Conservation (phyloP, 2,113 vertebrate genomes). For the Hippocampus zosterae region DNA sequence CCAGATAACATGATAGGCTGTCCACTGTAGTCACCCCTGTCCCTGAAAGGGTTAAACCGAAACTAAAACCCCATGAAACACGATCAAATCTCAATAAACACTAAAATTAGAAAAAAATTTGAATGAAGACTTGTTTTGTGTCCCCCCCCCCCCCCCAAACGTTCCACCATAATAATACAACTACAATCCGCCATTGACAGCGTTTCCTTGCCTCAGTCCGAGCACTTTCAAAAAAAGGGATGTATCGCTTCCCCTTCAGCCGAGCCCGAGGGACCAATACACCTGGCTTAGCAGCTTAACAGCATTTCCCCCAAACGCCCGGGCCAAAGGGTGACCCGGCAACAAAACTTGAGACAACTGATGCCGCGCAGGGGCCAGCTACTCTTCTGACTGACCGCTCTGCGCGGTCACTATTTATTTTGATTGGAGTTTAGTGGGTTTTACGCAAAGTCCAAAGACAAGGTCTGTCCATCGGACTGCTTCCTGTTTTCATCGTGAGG, state of each 20-base stretch:
- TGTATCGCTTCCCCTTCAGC: conserved; percentile 70
- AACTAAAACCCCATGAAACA: not conserved
- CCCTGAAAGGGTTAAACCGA: not conserved
- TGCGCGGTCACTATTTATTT: conserved; percentile 67
- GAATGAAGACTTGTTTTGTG: not conserved
- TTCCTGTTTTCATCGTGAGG: conserved; percentile 90
- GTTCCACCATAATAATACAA: not conserved
- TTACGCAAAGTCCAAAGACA: conserved; percentile 70
- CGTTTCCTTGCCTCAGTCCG: conserved; percentile 31
- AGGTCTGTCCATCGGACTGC: conserved; percentile 84
- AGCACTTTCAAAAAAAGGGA: conserved; percentile 45
- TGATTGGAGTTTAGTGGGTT: conserved; percentile 66
- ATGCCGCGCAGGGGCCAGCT: conserved; percentile 57
- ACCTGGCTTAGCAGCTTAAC: conserved; percentile 78
- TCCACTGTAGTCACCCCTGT: no score
- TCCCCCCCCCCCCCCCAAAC: not conserved
- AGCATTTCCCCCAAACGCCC: conserved; percentile 69
- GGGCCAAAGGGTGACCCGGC: conserved; percentile 63
- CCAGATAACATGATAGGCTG: no score
- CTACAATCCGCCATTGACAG: not conserved
- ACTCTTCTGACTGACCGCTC: conserved; percentile 54
- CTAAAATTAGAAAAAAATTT: not conserved
- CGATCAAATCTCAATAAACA: not conserved
- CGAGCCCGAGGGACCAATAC: conserved; percentile 72
- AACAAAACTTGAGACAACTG: conserved; percentile 71